These are phyloP conservation scores for Zapornia atra DNA, from an alignment of 2,113 vertebrate species.

Conservation along the genomic window DNA sequence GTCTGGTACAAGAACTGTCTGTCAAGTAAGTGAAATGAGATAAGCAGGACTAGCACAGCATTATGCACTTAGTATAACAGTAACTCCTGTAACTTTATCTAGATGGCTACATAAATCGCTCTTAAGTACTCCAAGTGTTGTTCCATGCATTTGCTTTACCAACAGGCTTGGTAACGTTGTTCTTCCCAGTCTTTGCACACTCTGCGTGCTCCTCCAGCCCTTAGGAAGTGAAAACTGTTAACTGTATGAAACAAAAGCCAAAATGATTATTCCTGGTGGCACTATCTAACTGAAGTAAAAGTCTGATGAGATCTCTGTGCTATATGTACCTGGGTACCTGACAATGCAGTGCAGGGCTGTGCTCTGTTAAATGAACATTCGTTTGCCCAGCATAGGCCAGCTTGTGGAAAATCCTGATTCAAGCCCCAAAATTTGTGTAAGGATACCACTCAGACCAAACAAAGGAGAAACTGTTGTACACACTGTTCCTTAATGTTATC, in stretches of 20 bases:
- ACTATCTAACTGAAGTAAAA: neutral
- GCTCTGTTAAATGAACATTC: neutral
- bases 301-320: neutral
- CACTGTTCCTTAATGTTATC: neutral
- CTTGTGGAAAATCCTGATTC: neutral
- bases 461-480: neutral
- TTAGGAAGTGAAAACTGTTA: neutral
- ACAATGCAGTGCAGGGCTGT: neutral
- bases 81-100: conserved; percentile 36
- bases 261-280: neutral
- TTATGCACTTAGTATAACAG: conserved; percentile 35
- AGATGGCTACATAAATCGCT: conserved; percentile 22
- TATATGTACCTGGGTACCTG: neutral
- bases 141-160: neutral
- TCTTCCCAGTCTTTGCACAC: neutral
- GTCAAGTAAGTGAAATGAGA: conserved; percentile 24
- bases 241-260: neutral
- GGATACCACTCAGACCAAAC: neutral
- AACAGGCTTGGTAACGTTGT: neutral
- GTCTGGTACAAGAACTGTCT: conserved; percentile 29
- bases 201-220: neutral
- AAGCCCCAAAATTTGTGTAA: neutral
- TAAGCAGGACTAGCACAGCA: conserved; percentile 36
- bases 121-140: conserved; percentile 26
- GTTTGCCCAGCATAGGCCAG: neutral